A percentile compares a stretch with the other conserved stretches of the same genome.
These are phyloP conservation scores for Trinorchestia longiramus DNA, from an alignment of 1,140 invertebrate genomes.

Conservation along the genomic window DNA sequence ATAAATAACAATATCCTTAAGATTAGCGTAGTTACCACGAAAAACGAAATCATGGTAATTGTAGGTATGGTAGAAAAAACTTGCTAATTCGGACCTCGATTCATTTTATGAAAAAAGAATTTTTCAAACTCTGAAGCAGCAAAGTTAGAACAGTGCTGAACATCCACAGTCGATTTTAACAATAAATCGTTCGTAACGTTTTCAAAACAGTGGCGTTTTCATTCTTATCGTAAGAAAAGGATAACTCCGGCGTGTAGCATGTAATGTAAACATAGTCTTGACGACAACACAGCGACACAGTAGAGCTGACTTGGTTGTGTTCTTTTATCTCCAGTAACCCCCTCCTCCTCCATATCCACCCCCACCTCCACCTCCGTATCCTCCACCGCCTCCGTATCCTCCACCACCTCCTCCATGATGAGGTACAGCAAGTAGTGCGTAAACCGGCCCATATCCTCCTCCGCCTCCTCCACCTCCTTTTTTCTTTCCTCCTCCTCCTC, in stretches of 20 bases:
- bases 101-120: neutral
- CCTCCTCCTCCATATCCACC: neutral
- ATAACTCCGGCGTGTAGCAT: neutral
- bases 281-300: neutral
- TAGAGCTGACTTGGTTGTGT: neutral
- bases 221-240: neutral
- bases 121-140: neutral
- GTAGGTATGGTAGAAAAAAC: neutral
- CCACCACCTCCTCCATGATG: neutral
- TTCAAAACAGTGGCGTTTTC: neutral
- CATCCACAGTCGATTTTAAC: neutral
- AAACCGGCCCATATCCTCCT: neutral
- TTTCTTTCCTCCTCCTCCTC: neutral
- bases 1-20: conserved; percentile 52
- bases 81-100: no score
- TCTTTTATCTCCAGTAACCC: neutral
- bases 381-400: conserved; percentile 7
- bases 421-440: neutral
- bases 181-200: conserved; percentile 16
- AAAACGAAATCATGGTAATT: neutral
- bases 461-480: neutral
- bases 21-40: neutral
- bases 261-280: neutral
- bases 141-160: neutral
- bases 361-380: conserved; percentile 4